phyloP scores from a whole-genome alignment of 2,797 vertebrate species.

The Pipistrellus kuhlii region DNA sequence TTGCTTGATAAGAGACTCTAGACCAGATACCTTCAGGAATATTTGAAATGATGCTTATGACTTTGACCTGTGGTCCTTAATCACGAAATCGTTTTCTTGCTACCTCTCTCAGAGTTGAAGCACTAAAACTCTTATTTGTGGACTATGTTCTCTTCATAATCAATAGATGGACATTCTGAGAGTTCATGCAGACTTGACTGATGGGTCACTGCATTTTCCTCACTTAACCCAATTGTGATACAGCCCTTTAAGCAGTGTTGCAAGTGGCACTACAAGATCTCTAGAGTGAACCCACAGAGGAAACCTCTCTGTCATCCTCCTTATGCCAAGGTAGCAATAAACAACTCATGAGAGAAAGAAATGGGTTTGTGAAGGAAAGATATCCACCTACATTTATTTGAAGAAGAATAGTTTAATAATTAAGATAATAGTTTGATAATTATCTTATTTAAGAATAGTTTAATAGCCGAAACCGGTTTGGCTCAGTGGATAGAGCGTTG shows the following conservation, averaged over 20 bases:
- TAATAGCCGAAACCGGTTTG: neutral
- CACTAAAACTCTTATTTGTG: neutral
- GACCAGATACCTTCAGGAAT: neutral
- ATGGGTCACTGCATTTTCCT: neutral
- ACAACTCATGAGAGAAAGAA: neutral
- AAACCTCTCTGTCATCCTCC: neutral
- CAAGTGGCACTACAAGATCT: neutral
- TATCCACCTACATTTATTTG: neutral
- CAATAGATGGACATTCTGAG: neutral
- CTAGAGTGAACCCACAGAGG: neutral
- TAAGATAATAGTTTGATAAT: neutral
- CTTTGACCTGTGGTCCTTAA: neutral
- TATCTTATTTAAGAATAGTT: neutral
- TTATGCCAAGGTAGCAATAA: neutral
- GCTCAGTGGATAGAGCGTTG: no score
- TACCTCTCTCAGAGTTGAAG: neutral
- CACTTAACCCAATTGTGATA: neutral
- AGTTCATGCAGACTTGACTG: neutral
- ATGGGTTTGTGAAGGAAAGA: neutral
- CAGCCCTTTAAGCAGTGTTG: neutral
- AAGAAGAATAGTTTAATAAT: neutral
- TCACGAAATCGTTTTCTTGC: neutral
- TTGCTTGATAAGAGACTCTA: neutral
- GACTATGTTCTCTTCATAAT: neutral
- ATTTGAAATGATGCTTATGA: neutral